Conservation (phyloP, 2,888 invertebrate species). For the Campoplex nolae region DNA sequence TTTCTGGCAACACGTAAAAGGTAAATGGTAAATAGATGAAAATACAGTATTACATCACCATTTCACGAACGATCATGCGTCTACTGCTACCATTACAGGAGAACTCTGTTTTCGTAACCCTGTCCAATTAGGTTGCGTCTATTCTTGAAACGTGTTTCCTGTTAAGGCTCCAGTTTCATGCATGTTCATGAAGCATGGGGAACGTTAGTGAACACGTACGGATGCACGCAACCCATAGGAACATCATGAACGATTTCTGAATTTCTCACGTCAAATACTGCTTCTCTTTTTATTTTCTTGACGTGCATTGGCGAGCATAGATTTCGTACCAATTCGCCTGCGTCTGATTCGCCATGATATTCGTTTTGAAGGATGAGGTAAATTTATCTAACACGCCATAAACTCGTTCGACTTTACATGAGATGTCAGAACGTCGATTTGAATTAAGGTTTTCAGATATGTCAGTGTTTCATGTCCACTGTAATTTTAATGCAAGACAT, state of each 20-base stretch:
- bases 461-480: too few relatives aligned
- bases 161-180: neutral
- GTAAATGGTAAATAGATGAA: neutral
- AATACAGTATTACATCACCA: neutral
- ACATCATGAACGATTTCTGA: neutral
- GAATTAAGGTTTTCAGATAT: too few relatives aligned
- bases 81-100: neutral
- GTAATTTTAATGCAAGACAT: too few relatives aligned
- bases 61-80: neutral
- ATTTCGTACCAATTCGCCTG: neutral
- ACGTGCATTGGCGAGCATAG: neutral
- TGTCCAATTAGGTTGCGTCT: constrained; percentile 8
- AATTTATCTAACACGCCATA: neutral
- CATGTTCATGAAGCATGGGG: neutral
- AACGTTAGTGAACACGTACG: constrained; percentile 1
- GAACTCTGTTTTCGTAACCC: constrained; percentile 13
- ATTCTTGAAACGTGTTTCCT: constrained; percentile 20
- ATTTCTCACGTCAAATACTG: neutral
- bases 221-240: constrained; percentile 23
- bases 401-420: neutral
- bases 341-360: neutral
- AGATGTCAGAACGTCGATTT: neutral
- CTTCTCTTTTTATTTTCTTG: neutral
- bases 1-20: neutral
- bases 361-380: neutral